phyloP scores from a whole-genome alignment of 2,888 invertebrate species.

The Gibbula magus region DNA sequence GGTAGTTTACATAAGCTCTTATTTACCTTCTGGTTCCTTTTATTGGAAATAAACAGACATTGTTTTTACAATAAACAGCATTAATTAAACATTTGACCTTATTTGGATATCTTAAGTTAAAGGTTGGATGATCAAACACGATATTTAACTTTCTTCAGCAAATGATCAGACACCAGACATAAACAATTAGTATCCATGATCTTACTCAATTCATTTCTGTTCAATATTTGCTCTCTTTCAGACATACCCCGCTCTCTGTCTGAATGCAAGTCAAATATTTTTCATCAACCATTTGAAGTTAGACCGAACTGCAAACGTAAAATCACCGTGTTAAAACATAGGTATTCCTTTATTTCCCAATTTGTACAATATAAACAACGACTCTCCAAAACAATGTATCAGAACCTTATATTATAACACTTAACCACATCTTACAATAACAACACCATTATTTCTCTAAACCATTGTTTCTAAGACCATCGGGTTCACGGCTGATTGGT shows the following conservation, averaged over 20 bases:
- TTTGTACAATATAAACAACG: neutral
- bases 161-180: neutral
- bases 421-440: neutral
- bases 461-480: neutral
- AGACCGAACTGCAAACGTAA: neutral
- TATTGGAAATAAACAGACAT: no score
- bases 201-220: neutral
- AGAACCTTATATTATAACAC: neutral
- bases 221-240: neutral
- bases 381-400: neutral
- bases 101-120: no score
- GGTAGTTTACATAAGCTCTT: neutral
- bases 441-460: neutral
- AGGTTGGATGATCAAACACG: neutral
- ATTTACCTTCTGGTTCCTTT: no score
- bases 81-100: no score
- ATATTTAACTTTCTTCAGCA: no score
- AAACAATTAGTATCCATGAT: neutral
- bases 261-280: neutral
- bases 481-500: neutral
- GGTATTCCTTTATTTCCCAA: neutral
- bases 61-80: neutral
- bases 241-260: neutral
- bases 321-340: neutral
- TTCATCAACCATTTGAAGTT: neutral